Evolutionary conservation across 2,113 vertebrate genomes (phyloP).

Genomic region (Globicephala melas): DNA sequence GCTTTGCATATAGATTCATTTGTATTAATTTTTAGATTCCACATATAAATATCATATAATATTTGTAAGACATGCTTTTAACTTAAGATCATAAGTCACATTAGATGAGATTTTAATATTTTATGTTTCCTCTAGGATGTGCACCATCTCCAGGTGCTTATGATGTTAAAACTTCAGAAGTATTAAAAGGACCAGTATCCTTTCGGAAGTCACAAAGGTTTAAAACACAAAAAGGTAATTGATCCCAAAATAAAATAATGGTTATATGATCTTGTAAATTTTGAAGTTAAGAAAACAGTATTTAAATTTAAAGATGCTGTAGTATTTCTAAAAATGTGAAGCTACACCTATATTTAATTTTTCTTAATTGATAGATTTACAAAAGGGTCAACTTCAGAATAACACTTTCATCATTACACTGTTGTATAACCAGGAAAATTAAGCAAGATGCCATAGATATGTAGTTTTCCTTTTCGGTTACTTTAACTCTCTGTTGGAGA

Average conservation of each 20-base stretch:
- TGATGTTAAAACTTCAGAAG: slow-evolving; percentile 83
- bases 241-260: neutral
- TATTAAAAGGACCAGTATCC: slow-evolving; percentile 81
- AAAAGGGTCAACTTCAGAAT: neutral
- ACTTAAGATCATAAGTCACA: neutral
- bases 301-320: neutral
- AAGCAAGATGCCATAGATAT: neutral
- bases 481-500: neutral
- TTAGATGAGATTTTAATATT: neutral
- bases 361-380: slow-evolving; percentile 10
- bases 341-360: neutral
- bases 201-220: slow-evolving; percentile 87
- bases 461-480: neutral
- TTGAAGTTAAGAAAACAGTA: neutral
- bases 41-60: neutral
- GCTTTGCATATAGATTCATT: neutral
- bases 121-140: slow-evolving; percentile 79
- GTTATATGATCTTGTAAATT: neutral
- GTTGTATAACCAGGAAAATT: neutral
- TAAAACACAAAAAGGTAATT: slow-evolving; percentile 83
- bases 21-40: neutral
- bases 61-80: neutral
- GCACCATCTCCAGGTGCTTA: slow-evolving; percentile 83
- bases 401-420: neutral
- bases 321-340: neutral